Evolutionary conservation across 2,888 invertebrate species (phyloP).

Genomic region (Lamellibrachia columna): DNA sequence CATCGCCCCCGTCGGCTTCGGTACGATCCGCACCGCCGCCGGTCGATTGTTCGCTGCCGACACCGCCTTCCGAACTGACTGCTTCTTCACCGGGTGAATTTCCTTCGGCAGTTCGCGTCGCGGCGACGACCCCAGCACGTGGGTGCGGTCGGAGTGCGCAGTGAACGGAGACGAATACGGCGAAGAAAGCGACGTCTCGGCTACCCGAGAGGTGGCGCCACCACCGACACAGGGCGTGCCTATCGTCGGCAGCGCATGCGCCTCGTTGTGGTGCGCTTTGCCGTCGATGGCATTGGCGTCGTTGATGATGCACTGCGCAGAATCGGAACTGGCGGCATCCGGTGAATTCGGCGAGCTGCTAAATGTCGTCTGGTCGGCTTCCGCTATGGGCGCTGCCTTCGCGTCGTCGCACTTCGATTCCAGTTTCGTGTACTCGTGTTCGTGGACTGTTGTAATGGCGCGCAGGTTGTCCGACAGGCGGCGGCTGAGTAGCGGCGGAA

Average conservation of each 20-base stretch:
- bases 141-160: neutral
- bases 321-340: neutral
- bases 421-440: conserved; percentile 9
- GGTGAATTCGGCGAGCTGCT: neutral
- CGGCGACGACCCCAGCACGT: conserved; percentile 18
- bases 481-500: conserved; percentile 6
- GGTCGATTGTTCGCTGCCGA: conserved; percentile 23
- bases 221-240: neutral
- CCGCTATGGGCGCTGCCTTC: neutral
- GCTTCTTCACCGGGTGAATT: conserved; percentile 26
- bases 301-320: conserved; percentile 13
- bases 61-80: neutral
- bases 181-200: neutral
- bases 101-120: conserved; percentile 29
- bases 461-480: conserved; percentile 12
- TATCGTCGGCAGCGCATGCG: neutral
- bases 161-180: neutral
- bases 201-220: conserved; percentile 16
- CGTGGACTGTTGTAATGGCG: neutral
- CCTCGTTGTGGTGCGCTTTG: neutral
- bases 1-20: conserved; percentile 25
- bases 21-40: conserved; percentile 25
- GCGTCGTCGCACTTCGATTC: neutral
- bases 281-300: neutral
- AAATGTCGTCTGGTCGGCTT: neutral